Evolutionary conservation across 2,113 vertebrate genomes (phyloP), one percentile per base, ranked within the genome.

Genomic region (Aptenodytes forsteri): DNA sequence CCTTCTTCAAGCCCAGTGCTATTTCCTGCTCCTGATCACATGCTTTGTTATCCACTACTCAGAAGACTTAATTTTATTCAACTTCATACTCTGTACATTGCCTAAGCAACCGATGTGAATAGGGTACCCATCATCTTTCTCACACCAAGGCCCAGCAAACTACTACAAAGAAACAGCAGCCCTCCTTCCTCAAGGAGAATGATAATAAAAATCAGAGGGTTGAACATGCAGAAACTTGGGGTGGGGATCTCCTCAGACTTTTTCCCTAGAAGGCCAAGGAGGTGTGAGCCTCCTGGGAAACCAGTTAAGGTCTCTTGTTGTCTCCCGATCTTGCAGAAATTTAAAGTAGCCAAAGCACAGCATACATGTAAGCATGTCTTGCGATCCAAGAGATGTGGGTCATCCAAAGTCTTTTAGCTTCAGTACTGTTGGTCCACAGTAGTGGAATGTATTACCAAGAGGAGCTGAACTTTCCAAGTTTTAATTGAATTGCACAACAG

Each of bases 241-340:
- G 4, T 36, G 38, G 10, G 12, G 5, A 30, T 65, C 20, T 77
- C 23, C n/a, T 91, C 36, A 34, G 25, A 52, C 21, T 38, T 70
- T 81, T 62, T 49, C 27, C 15, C 23, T 36, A 32, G 13, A 59
- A 59, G 15, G 19, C 5, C 10, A 56, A 87, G 19, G 21, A 59
- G 1, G 0, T 49, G 14, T 36, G 5, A 70, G 6, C 18, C 8
- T 47, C 42, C 46, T 62, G 49, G 29, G 47, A 78, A 95, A 93
- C 0, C 0, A 77, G 6, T 52, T 61, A 73, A 61, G 10, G 7
- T 6, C 8, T 69, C 27, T 29, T 56, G 3, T 10, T 59, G 4
- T 70, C 18, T 91, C 44, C 21, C 83, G n/a, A 72, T 50, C 32
- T 76, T 56, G 44, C 22, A 80, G n/a, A 90, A 85, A 44, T 34